A percentile compares a stretch with the other conserved stretches of the same genome.
phyloP scores from a whole-genome alignment of 1,140 invertebrate genomes.

The Drosophila kepulauana region DNA sequence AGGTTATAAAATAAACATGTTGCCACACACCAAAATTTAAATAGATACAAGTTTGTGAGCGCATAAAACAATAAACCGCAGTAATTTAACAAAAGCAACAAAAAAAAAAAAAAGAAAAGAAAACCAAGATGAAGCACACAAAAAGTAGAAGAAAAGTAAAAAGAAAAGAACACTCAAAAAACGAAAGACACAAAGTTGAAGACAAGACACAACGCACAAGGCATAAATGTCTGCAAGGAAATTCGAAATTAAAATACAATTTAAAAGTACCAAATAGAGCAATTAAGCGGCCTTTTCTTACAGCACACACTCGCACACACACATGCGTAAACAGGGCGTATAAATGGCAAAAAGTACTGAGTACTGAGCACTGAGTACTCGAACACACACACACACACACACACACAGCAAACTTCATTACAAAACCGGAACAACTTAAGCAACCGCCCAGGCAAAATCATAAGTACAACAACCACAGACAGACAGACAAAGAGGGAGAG shows the following conservation, averaged over 20 bases:
- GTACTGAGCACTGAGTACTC: conserved; percentile 23
- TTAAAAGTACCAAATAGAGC: conserved; percentile 78
- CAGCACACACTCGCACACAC: conserved; percentile 22
- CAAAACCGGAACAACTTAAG: conserved; percentile 56
- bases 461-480: conserved; percentile 37
- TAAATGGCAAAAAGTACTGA: conserved; percentile 29
- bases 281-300: conserved; percentile 68
- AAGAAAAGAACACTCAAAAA: conserved; percentile 11
- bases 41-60: conserved; percentile 83
- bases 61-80: conserved; percentile 82
- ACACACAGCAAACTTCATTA: conserved; percentile 47
- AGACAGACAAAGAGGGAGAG: not conserved
- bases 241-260: conserved; percentile 80
- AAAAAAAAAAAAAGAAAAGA: not conserved
- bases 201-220: conserved; percentile 23
- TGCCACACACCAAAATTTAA: conserved; percentile 84
- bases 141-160: conserved; percentile 27
- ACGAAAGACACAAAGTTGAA: conserved; percentile 34
- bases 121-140: not conserved
- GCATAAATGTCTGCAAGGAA: conserved; percentile 39
- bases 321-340: not conserved
- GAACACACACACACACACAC: conserved; percentile 15
- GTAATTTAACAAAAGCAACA: conserved; percentile 54
- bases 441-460: conserved; percentile 44
- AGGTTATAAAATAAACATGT: conserved; percentile 85